phyloP scores from a whole-genome alignment of 2,888 invertebrate genomes.

The Empis stercorea region DNA sequence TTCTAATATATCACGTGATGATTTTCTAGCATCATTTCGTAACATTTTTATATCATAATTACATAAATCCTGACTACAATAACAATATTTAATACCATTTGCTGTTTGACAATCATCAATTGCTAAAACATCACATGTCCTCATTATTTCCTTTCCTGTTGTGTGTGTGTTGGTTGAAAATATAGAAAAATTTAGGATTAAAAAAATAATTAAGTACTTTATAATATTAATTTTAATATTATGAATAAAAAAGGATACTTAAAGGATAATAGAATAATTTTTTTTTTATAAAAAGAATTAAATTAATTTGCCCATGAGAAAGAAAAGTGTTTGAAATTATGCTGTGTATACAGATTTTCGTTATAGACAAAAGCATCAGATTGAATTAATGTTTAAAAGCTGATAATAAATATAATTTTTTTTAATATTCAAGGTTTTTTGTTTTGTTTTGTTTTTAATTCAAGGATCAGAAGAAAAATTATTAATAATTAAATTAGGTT shows the following conservation, averaged over 20 bases:
- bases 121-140: conserved; percentile 13
- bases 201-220: background rate
- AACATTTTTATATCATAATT: conserved; percentile 9
- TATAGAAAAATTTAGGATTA: background rate
- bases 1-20: conserved; percentile 5
- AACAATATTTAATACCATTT: conserved; percentile 14
- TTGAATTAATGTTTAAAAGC: no score
- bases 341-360: no score
- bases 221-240: background rate
- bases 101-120: conserved; percentile 15
- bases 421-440: no score
- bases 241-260: background rate
- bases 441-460: no score
- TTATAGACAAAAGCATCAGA: no score
- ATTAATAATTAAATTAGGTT: no score
- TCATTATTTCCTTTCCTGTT: conserved; percentile 11
- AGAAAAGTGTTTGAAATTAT: no score
- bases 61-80: conserved; percentile 14
- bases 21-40: conserved; percentile 11
- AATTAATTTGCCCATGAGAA: no score
- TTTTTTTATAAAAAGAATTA: no score
- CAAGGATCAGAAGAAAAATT: no score
- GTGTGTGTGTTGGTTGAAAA: no score
- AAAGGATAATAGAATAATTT: background rate
- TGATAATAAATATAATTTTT: no score